A percentile compares a stretch with the other conserved stretches of the same genome.
Conservation (phyloP, 2,797 vertebrate genomes). For the Amniataba percoides region DNA sequence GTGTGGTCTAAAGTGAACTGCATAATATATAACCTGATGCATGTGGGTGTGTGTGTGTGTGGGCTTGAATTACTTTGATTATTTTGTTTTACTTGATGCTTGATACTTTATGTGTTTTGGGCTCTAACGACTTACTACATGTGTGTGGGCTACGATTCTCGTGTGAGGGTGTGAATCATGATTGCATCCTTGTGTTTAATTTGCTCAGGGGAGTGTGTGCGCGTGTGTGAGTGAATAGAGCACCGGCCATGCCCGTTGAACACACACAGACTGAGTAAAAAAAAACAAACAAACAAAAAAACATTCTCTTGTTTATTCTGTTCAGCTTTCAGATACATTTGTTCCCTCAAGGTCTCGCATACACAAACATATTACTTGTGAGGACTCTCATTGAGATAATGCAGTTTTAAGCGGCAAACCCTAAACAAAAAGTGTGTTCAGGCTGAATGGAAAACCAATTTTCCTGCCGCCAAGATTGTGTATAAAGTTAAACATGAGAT, state of each 20-base stretch:
- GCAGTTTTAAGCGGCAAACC: not conserved
- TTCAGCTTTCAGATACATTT: slow-evolving; percentile 7
- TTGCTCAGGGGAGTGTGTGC: not conserved
- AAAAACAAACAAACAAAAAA: not conserved
- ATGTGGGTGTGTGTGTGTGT: slow-evolving; percentile 7
- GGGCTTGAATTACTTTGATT: slow-evolving; percentile 26
- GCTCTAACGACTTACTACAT: slow-evolving; percentile 2
- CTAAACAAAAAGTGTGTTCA: not conserved
- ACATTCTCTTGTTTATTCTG: slow-evolving; percentile 6
- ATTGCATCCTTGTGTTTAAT: slow-evolving; percentile 21
- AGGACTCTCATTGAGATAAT: not conserved
- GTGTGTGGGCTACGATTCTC: not conserved
- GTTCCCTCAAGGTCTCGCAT: slow-evolving; percentile 6
- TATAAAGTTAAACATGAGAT: not conserved
- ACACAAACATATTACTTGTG: not conserved
- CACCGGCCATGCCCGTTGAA: accelerated
- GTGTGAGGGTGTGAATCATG: slow-evolving; percentile 15
- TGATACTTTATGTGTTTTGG: not conserved
- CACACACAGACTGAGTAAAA: not conserved
- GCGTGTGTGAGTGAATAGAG: not conserved
- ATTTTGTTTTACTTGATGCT: slow-evolving; percentile 7
- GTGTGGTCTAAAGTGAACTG: not conserved
- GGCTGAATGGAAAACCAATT: not conserved
- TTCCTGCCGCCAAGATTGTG: no score
- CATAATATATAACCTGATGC: slow-evolving; percentile 1